Evolutionary conservation across 1,140 invertebrate species (phyloP).

Genomic region (Matsumurasca onukii): DNA sequence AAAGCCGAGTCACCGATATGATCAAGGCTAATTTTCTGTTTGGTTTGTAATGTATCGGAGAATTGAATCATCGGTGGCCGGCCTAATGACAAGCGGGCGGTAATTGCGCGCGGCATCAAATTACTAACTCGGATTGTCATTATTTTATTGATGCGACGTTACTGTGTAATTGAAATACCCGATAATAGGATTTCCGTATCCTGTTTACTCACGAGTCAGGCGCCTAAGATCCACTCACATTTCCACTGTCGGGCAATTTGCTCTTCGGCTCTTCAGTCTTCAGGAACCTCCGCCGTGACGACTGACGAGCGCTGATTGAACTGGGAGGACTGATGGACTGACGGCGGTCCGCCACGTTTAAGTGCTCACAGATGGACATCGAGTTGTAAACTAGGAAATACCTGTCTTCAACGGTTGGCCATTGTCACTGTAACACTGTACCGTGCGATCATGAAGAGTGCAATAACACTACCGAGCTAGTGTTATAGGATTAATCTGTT

Average conservation of each 20-base stretch:
- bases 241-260: slow-evolving; percentile 11
- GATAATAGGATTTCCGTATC: slow-evolving; percentile 22
- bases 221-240: slow-evolving; percentile 13
- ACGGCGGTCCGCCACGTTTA: too few relatives aligned
- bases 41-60: slow-evolving; percentile 27
- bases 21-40: slow-evolving; percentile 19
- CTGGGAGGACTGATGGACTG: too few relatives aligned
- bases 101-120: neutral
- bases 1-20: neutral
- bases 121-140: slow-evolving; percentile 23
- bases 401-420: too few relatives aligned
- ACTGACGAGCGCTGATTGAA: neutral
- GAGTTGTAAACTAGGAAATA: too few relatives aligned
- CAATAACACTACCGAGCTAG: too few relatives aligned
- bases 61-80: slow-evolving; percentile 16
- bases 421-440: too few relatives aligned
- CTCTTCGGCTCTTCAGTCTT: neutral
- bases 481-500: too few relatives aligned
- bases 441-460: too few relatives aligned
- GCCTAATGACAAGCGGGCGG: slow-evolving; percentile 16
- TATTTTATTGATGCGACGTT: slow-evolving; percentile 21
- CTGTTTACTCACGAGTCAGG: slow-evolving; percentile 23
- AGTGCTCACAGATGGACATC: too few relatives aligned
- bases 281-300: neutral
- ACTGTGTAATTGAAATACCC: slow-evolving; percentile 24